A percentile compares a stretch with the other conserved stretches of the same genome.
These are phyloP conservation scores for Hirundichthys speculiger DNA, from an alignment of 2,113 vertebrate species.

Conservation along the genomic window DNA sequence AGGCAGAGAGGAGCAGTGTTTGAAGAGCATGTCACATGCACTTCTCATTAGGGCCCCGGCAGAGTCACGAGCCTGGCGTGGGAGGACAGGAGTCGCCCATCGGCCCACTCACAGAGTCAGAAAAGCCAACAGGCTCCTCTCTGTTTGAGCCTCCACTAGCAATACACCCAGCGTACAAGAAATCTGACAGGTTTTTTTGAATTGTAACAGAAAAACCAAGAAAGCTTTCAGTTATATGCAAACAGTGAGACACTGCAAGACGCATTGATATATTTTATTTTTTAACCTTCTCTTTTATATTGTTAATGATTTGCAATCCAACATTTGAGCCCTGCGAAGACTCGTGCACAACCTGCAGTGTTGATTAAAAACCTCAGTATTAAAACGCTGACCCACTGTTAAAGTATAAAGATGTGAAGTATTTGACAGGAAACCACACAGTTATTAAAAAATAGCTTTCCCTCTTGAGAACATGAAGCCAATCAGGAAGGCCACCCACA, in stretches of 20 bases:
- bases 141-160: slow-evolving; percentile 34
- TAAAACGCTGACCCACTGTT: slow-evolving; percentile 1
- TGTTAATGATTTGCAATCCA: slow-evolving; percentile 36
- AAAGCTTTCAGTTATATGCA: slow-evolving; percentile 41
- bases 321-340: no score
- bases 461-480: not conserved
- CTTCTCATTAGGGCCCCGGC: slow-evolving; percentile 57
- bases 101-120: slow-evolving; percentile 43
- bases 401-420: not conserved
- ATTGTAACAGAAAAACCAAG: slow-evolving; percentile 33
- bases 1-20: slow-evolving; percentile 21
- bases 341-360: no score
- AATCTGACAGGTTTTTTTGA: slow-evolving; percentile 52
- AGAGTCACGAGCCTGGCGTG: slow-evolving; percentile 29
- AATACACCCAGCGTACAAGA: slow-evolving; percentile 28
- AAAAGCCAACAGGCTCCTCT: slow-evolving; percentile 41
- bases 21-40: slow-evolving; percentile 59
- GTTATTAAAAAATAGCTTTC: not conserved
- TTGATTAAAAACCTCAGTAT: slow-evolving; percentile 1
- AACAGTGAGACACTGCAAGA: slow-evolving; percentile 21
- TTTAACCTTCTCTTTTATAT: slow-evolving; percentile 31
- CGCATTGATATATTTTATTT: slow-evolving; percentile 46
- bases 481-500: not conserved
- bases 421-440: not conserved
- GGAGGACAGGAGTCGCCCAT: slow-evolving; percentile 47